A percentile compares a stretch with the other conserved stretches of the same genome.
Conservation (phyloP, 2,113 vertebrate species). For the Triplophysa rosa region DNA sequence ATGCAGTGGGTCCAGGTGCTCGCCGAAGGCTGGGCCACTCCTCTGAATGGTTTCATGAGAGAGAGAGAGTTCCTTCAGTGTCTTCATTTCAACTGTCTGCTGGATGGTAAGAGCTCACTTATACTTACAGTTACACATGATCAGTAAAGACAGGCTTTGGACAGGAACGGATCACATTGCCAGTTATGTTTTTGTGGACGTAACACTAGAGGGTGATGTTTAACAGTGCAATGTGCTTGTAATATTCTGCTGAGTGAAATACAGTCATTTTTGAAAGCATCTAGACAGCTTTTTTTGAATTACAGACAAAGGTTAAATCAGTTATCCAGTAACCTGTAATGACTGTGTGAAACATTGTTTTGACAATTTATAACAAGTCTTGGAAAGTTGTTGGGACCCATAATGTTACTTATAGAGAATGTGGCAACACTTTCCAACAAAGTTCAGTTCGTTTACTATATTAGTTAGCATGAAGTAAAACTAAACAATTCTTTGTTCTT, state of each 20-base stretch:
- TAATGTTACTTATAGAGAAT: too few relatives aligned
- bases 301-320: not conserved
- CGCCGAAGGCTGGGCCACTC: conserved; percentile 98
- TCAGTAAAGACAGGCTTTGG: not conserved
- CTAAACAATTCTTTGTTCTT: too few relatives aligned
- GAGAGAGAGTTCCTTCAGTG: conserved; percentile 95
- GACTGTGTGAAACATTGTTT: too few relatives aligned
- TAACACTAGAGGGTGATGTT: conserved; percentile 13
- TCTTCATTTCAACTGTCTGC: conserved; percentile 95
- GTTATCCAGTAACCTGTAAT: too few relatives aligned
- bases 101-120: conserved; percentile 83
- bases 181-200: not conserved
- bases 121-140: not conserved
- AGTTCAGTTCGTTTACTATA: too few relatives aligned
- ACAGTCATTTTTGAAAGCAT: not conserved
- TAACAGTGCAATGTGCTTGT: not conserved
- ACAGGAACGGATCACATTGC: not conserved
- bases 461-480: too few relatives aligned
- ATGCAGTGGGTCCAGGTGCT: conserved; percentile 99
- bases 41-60: conserved; percentile 96
- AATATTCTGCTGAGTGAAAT: not conserved
- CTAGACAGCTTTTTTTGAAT: not conserved
- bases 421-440: too few relatives aligned
- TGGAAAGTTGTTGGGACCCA: too few relatives aligned
- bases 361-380: too few relatives aligned